phyloP scores from a whole-genome alignment of 2,888 invertebrate genomes.

The Catocala nupta region DNA sequence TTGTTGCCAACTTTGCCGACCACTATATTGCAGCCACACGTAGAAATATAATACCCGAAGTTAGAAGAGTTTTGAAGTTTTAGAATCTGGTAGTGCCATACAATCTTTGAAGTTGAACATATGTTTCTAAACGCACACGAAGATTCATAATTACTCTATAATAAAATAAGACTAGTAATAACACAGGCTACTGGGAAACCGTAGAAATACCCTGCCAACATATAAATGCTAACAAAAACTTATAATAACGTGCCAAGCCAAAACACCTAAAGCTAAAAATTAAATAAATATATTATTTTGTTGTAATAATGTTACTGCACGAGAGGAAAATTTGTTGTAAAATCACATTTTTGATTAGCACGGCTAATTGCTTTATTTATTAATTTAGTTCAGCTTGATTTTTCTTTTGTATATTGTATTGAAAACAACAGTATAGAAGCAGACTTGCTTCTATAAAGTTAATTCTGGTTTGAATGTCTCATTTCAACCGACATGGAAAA shows the following conservation, averaged over 20 bases:
- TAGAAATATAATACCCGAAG: neutral
- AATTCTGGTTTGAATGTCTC: too few species aligned
- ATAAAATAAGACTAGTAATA: slow-evolving; percentile 52
- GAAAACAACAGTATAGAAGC: too few species aligned
- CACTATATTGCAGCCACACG: too few species aligned
- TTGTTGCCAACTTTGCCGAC: too few species aligned
- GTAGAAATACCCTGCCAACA: slow-evolving; percentile 32
- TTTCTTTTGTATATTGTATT: too few species aligned
- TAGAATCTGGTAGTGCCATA: neutral
- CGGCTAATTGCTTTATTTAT: too few species aligned
- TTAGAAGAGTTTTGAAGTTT: too few species aligned
- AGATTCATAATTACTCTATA: slow-evolving; percentile 14
- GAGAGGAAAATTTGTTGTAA: neutral
- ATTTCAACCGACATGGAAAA: too few species aligned
- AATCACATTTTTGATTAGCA: neutral
- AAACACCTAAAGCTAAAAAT: slow-evolving; percentile 21
- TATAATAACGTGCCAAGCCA: slow-evolving; percentile 40
- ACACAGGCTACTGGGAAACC: slow-evolving; percentile 34
- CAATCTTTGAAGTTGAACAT: neutral
- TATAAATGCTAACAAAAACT: slow-evolving; percentile 40
- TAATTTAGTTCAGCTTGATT: too few species aligned
- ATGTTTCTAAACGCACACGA: neutral
- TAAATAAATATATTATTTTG: slow-evolving; percentile 4
- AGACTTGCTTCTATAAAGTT: too few species aligned
- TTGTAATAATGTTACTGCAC: slow-evolving; percentile 23